phyloP scores from a whole-genome alignment of 2,113 vertebrate genomes.

The Capreolus pygargus region DNA sequence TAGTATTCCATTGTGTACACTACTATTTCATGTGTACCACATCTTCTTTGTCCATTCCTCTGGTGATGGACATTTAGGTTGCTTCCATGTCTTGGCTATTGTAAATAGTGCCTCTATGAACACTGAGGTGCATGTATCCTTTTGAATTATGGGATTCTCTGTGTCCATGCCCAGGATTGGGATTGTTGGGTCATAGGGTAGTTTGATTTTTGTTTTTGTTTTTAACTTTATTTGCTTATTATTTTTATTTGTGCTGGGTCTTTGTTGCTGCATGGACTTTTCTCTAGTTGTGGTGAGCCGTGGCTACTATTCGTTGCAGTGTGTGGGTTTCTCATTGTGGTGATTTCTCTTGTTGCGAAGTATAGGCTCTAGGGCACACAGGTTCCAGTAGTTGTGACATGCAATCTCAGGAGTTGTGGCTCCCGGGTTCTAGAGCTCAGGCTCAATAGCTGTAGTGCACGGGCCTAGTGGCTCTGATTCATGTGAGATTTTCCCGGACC shows the following conservation, averaged over 20 bases:
- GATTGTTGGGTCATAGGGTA: neutral
- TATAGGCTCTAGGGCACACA: neutral
- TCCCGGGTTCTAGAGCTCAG: neutral
- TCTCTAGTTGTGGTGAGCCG: neutral
- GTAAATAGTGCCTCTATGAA: neutral
- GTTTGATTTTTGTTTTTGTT: neutral
- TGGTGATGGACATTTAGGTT: neutral
- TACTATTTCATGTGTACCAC: neutral
- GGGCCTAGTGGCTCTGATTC: neutral
- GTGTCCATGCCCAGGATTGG: neutral
- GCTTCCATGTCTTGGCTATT: neutral
- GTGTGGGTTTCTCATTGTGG: neutral
- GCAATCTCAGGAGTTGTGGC: neutral
- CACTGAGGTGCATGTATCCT: neutral
- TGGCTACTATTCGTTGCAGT: neutral
- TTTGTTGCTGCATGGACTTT: neutral
- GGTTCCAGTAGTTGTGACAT: neutral
- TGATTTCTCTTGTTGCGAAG: neutral
- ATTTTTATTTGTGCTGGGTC: neutral
- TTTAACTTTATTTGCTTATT: neutral
- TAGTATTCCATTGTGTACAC: neutral
- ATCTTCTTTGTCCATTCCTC: neutral
- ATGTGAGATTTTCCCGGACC: neutral
- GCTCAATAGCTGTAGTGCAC: neutral
- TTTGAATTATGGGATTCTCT: neutral